phyloP scores from a whole-genome alignment of 1,140 invertebrate genomes.

The Platyura marginata region DNA sequence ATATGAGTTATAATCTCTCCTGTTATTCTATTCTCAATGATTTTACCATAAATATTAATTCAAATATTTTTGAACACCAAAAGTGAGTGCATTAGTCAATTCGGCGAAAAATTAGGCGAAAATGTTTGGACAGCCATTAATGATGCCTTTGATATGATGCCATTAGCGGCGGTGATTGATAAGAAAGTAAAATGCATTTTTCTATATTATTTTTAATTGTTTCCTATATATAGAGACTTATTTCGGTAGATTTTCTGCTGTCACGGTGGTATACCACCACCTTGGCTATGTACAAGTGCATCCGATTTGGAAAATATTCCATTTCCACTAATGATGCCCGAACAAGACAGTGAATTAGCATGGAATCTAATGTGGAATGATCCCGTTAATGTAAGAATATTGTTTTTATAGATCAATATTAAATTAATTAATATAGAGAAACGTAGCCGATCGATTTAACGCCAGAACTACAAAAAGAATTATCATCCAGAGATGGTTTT shows the following conservation, averaged over 20 bases:
- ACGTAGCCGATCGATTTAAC: background rate
- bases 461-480: slow-evolving; percentile 20
- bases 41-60: no score
- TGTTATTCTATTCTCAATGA: no score
- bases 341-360: slow-evolving; percentile 40
- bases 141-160: slow-evolving; percentile 47
- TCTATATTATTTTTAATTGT: background rate
- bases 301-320: slow-evolving; percentile 40
- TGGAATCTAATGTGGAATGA: slow-evolving; percentile 70
- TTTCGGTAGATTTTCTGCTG: slow-evolving; percentile 60
- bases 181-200: no score
- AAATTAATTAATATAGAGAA: background rate
- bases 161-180: no score
- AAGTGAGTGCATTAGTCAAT: slow-evolving; percentile 42
- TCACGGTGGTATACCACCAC: slow-evolving; percentile 54
- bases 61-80: slow-evolving; percentile 7
- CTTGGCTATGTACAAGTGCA: slow-evolving; percentile 34
- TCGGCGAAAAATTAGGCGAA: slow-evolving; percentile 37
- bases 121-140: slow-evolving; percentile 51
- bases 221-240: background rate
- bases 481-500: slow-evolving; percentile 43
- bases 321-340: slow-evolving; percentile 38
- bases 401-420: background rate
- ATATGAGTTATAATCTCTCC: no score
- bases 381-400: slow-evolving; percentile 35